Evolutionary conservation across 2,113 vertebrate species (phyloP), one percentile per base, ranked within the genome.

Genomic region (Cairina moschata): DNA sequence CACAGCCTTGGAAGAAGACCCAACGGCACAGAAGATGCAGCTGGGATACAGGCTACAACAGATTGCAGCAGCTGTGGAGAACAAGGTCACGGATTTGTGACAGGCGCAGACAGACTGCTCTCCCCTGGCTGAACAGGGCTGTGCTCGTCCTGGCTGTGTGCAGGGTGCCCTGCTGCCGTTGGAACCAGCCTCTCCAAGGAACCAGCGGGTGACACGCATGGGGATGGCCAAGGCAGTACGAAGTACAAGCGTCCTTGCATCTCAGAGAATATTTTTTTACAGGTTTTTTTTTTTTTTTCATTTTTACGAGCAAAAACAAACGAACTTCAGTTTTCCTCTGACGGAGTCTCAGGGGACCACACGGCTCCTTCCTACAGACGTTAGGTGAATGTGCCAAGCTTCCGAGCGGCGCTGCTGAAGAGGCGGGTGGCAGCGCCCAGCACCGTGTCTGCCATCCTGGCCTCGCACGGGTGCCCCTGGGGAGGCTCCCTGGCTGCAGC

Each of bases 31-130:
- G 98, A 99, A 99, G 97, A 99, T 99, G 99, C 99, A 99, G 98
- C 98, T 99, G 1, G 99, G 99, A 44, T 99, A 99, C 85, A 98
- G 99, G 74, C 98, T 99, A 65, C 99, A 99, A 96, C 99, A 99
- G 98, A 99, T 99, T 1, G 99, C 99, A 5, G 99, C 99, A 3
- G 99, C 99, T 9, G 99, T 99, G 97, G 99, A 99, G 95, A 99
- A 99, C 93, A 99, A 99, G 98, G 99, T 99, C 97, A 99, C 99
- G 0, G 99, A 99, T 93, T 99, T 99, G 97, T 99, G 99, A 99
- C 97, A 66, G 91, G 90, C 65, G 31, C 90, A 92, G 80, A 95
- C 86, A 80, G 79, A 91, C 91, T 95, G 93, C 88, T 97, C 83
- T 89, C 86, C 83, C 88, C 86, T 83, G 62, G 48, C 90, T 96